phyloP scores from a whole-genome alignment of 2,797 vertebrate genomes.

The Spinus olivaceus region DNA sequence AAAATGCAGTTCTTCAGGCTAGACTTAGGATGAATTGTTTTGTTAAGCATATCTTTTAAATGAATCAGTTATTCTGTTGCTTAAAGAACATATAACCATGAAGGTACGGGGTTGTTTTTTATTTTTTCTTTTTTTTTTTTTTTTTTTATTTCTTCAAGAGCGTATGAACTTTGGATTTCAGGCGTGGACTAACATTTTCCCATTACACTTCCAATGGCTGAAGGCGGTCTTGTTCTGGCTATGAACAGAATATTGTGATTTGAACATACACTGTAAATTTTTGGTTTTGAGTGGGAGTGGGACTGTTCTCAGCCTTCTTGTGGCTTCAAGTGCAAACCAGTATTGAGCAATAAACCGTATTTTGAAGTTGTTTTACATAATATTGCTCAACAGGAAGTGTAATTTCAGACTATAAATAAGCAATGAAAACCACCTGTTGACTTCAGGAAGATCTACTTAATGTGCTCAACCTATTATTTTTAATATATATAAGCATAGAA shows the following conservation, averaged over 20 bases:
- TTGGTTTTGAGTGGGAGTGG: background rate
- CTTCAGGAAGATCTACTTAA: background rate
- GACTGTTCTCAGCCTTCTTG: background rate
- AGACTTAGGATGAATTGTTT: background rate
- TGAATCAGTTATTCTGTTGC: background rate
- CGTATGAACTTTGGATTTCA: background rate
- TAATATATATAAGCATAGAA: background rate
- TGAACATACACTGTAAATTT: background rate
- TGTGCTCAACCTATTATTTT: background rate
- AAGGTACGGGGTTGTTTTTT: background rate
- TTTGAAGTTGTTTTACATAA: background rate
- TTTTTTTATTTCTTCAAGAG: background rate
- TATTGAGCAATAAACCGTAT: background rate
- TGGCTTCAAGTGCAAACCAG: background rate
- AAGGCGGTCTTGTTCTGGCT: background rate
- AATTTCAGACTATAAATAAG: slow-evolving; percentile 8
- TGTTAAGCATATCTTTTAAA: background rate
- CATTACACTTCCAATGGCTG: background rate
- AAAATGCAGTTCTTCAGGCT: background rate
- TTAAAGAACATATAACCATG: background rate
- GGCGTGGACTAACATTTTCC: background rate
- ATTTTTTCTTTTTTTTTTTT: background rate
- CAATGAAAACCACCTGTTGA: background rate
- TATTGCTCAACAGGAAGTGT: background rate
- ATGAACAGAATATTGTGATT: background rate